Conservation (phyloP, 1,140 invertebrate genomes). For the Drosophila watanabei region DNA sequence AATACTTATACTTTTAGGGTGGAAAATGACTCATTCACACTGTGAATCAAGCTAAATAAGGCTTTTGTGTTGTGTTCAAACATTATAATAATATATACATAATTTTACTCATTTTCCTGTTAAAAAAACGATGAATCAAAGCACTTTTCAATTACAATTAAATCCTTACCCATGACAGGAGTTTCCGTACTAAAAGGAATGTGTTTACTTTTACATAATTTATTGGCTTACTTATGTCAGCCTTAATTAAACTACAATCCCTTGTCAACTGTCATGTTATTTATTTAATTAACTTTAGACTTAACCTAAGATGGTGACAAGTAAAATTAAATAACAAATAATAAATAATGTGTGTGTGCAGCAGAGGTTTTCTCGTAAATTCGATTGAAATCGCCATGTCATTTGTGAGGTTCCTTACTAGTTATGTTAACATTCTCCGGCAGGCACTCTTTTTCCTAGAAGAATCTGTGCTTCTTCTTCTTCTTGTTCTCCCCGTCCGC, state of each 20-base stretch:
- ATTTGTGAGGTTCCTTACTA: constrained; percentile 58
- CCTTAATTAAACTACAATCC: neutral
- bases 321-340: constrained; percentile 67
- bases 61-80: too few species aligned
- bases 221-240: neutral
- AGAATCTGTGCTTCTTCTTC: constrained; percentile 77
- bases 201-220: neutral
- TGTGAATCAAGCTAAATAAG: too few species aligned
- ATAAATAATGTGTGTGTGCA: constrained; percentile 36
- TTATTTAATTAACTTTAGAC: constrained; percentile 41
- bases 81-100: too few species aligned
- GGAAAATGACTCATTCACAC: too few species aligned
- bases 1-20: too few species aligned
- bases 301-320: constrained; percentile 43
- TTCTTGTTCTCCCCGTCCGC: constrained; percentile 45
- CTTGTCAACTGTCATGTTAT: constrained; percentile 21
- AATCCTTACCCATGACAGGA: too few species aligned
- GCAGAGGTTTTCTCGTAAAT: constrained; percentile 43
- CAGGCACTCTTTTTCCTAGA: constrained; percentile 48
- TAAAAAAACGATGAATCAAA: too few species aligned
- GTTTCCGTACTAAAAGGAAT: neutral
- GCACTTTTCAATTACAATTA: too few species aligned
- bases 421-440: constrained; percentile 30
- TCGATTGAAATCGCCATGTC: constrained; percentile 63
- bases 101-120: too few species aligned